phyloP scores from a whole-genome alignment of 2,888 invertebrate genomes.

The Lydus trimaculatus region DNA sequence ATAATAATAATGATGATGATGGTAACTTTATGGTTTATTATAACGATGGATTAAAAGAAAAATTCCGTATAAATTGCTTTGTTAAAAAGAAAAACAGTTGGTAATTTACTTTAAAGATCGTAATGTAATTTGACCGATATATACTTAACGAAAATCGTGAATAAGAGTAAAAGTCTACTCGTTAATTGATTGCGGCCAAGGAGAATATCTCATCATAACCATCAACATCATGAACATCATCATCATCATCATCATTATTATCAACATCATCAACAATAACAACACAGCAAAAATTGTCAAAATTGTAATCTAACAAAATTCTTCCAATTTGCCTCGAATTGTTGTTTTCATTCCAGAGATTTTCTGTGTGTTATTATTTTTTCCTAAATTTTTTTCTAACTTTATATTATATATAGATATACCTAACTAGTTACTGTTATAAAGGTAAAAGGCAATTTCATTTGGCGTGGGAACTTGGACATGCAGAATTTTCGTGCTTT shows the following conservation, averaged over 20 bases:
- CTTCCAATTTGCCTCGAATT: neutral
- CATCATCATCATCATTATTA: neutral
- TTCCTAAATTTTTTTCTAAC: neutral
- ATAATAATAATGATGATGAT: neutral
- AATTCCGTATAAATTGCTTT: neutral
- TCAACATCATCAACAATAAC: neutral
- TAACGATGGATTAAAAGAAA: neutral
- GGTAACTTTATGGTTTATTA: neutral
- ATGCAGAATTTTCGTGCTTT: constrained; percentile 50
- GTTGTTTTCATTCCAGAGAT: neutral
- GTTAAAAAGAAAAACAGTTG: neutral
- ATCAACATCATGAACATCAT: neutral
- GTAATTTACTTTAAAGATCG: neutral
- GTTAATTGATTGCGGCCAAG: constrained; percentile 37
- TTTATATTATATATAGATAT: no score
- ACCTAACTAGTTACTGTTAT: neutral
- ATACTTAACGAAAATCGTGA: constrained; percentile 34
- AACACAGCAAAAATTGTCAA: constrained; percentile 1
- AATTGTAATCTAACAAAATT: neutral
- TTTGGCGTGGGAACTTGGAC: constrained; percentile 47
- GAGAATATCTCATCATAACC: constrained; percentile 21
- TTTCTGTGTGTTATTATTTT: neutral
- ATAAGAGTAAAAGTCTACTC: constrained; percentile 36
- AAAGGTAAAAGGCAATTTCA: constrained; percentile 7
- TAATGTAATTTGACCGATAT: neutral